Percentiles rank a stretch among this genome's conserved stretches.
Evolutionary conservation across 2,888 invertebrate genomes (phyloP).

Genomic region (Augochlorella aurata): DNA sequence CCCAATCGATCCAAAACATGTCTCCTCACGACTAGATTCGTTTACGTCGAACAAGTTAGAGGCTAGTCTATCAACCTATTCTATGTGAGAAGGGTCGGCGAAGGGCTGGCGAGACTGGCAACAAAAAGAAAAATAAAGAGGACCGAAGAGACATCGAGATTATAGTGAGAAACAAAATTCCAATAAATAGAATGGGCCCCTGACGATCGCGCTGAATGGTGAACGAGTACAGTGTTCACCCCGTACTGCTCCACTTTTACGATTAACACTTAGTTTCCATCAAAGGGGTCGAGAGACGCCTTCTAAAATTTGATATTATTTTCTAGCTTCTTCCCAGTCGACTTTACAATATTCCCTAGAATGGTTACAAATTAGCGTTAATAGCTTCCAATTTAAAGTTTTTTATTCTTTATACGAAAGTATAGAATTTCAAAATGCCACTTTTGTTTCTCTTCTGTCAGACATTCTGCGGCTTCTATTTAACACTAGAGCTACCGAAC

Average conservation of each 20-base stretch:
- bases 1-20: constrained; percentile 40
- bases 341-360: too few relatives aligned
- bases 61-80: constrained; percentile 67
- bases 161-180: constrained; percentile 28
- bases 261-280: too few relatives aligned
- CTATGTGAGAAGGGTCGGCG: constrained; percentile 71
- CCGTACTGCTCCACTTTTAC: neutral
- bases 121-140: constrained; percentile 34
- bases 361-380: too few relatives aligned
- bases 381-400: too few relatives aligned
- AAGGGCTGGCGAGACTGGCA: constrained; percentile 65
- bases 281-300: too few relatives aligned
- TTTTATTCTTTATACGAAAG: too few relatives aligned
- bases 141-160: constrained; percentile 23
- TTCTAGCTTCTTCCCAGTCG: too few relatives aligned
- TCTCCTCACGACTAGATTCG: constrained; percentile 56
- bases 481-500: too few relatives aligned
- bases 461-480: too few relatives aligned
- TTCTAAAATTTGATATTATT: too few relatives aligned
- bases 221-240: neutral
- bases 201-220: constrained; percentile 5
- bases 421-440: too few relatives aligned
- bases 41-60: constrained; percentile 69
- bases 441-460: too few relatives aligned
- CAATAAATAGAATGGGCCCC: constrained; percentile 41